A percentile compares a stretch with the other conserved stretches of the same genome.
Conservation (phyloP, 2,888 invertebrate species). For the Ametastegia equiseti region DNA sequence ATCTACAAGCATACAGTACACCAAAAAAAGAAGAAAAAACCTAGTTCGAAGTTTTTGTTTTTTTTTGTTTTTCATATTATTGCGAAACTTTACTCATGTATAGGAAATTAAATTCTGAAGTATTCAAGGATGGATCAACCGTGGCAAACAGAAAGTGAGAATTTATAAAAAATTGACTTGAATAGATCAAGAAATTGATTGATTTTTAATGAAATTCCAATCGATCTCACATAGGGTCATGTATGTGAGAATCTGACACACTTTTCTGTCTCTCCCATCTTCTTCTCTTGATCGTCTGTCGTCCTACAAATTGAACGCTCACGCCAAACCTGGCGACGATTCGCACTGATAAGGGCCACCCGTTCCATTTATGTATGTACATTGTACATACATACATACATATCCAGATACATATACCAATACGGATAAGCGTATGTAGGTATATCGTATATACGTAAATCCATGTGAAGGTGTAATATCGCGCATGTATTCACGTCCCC, state of each 20-base stretch:
- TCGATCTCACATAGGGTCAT: not conserved
- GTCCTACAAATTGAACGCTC: constrained; percentile 35
- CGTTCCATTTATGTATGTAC: constrained; percentile 15
- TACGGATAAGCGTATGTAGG: constrained; percentile 2
- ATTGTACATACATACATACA: too few species aligned
- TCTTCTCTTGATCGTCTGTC: not conserved
- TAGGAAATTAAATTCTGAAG: too few species aligned
- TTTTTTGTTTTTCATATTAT: too few species aligned
- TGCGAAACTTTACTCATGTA: too few species aligned
- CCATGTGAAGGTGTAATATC: not conserved
- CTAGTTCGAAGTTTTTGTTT: too few species aligned
- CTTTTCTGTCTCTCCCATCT: constrained; percentile 31
- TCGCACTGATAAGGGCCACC: constrained; percentile 25
- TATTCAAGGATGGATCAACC: too few species aligned
- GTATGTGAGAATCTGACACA: constrained; percentile 20
- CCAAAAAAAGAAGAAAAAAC: too few species aligned
- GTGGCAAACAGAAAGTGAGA: not conserved
- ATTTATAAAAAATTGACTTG: not conserved
- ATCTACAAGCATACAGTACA: too few species aligned
- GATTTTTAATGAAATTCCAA: not conserved
- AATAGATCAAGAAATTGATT: not conserved
- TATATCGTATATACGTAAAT: too few species aligned
- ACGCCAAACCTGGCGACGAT: constrained; percentile 30
- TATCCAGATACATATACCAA: not conserved
- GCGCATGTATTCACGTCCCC: constrained; percentile 2